phyloP scores from a whole-genome alignment of 92 coral and sea anemone species.

The Parazoanthus swiftii region DNA sequence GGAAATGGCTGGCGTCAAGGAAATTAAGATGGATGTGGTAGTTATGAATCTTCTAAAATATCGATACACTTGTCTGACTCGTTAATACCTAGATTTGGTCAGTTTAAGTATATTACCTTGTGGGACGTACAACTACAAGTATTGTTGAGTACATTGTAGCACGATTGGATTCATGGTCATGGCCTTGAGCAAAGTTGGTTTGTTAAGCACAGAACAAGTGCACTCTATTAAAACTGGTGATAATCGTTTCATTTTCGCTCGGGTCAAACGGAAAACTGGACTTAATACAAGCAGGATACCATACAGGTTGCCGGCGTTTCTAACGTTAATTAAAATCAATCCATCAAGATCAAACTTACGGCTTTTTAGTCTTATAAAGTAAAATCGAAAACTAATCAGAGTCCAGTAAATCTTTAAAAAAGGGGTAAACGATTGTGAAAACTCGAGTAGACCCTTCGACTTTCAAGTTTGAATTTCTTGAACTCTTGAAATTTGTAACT shows the following conservation, averaged over 20 bases:
- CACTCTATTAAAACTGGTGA: not conserved
- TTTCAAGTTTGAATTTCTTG: not conserved
- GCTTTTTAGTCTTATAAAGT: not conserved
- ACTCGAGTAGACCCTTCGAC: not conserved
- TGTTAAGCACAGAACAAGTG: not conserved
- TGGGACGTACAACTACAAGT: not conserved
- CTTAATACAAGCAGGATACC: not conserved
- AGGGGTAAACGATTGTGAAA: not conserved
- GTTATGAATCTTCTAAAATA: no score
- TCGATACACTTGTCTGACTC: not conserved
- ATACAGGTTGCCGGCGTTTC: not conserved
- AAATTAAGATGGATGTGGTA: constrained; percentile 11
- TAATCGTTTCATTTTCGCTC: not conserved
- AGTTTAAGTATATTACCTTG: not conserved
- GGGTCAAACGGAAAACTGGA: not conserved
- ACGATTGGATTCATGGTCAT: not conserved
- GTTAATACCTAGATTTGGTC: not conserved
- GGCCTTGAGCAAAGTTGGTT: not conserved
- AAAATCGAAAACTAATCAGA: not conserved
- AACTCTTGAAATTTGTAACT: not conserved
- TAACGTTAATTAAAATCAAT: constrained; percentile 5
- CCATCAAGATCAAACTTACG: not conserved
- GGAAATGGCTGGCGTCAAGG: not conserved
- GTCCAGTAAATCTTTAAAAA: not conserved
- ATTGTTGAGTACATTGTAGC: no score